Conservation (phyloP, 2,888 invertebrate genomes). For the Listrodromus nycthemerus region DNA sequence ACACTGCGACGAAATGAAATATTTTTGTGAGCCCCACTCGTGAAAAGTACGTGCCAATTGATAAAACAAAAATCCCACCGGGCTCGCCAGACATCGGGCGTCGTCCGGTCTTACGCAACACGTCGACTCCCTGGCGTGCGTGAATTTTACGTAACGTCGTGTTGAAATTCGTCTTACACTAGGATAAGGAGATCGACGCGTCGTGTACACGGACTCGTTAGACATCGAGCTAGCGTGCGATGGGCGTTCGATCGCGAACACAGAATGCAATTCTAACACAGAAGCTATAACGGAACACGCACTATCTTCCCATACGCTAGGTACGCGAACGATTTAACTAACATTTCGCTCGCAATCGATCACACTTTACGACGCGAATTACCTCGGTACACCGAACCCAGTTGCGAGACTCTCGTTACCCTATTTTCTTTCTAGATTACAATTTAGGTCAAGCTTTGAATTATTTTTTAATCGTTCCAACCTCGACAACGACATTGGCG, state of each 20-base stretch:
- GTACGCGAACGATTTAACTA: neutral
- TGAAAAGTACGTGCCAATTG: neutral
- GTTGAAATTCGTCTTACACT: constrained; percentile 52
- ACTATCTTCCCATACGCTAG: neutral
- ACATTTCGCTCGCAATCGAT: neutral
- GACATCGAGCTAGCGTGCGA: constrained; percentile 27
- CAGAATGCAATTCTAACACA: neutral
- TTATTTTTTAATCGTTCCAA: neutral
- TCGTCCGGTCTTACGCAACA: constrained; percentile 46
- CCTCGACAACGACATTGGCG: neutral
- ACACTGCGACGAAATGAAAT: neutral
- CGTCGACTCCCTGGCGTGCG: constrained; percentile 50
- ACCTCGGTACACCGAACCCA: neutral
- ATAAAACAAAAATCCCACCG: neutral
- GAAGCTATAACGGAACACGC: neutral
- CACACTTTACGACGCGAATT: neutral
- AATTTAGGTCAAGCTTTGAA: neutral
- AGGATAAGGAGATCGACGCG: constrained; percentile 43
- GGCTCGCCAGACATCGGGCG: constrained; percentile 3
- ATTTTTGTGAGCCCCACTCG: neutral
- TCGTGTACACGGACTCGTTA: constrained; percentile 42
- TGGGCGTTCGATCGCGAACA: constrained; percentile 29
- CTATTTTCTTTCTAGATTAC: neutral
- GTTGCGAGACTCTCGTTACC: neutral
- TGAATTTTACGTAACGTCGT: constrained; percentile 65